Evolutionary conservation across 1,140 invertebrate genomes (phyloP).

Genomic region (Brachionus paranguensis): DNA sequence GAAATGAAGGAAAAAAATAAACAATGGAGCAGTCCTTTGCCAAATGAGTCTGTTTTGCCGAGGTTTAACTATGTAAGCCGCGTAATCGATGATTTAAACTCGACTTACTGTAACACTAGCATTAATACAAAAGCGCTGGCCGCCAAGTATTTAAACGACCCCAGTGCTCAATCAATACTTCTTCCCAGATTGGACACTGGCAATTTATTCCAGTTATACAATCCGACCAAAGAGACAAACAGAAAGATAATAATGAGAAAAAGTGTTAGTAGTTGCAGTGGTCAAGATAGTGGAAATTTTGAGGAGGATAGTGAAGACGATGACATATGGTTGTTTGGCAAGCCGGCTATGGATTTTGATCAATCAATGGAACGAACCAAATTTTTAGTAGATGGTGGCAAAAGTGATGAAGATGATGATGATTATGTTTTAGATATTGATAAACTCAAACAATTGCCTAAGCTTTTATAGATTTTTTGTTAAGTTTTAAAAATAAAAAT

Average conservation of each 20-base stretch:
- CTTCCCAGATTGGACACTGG: neutral
- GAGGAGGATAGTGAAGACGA: neutral
- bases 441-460: neutral
- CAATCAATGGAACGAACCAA: neutral
- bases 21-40: neutral
- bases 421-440: slow-evolving; percentile 18
- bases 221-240: neutral
- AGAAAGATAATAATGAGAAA: neutral
- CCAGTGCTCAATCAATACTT: neutral
- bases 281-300: slow-evolving; percentile 23
- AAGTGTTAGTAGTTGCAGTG: slow-evolving; percentile 23
- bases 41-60: neutral
- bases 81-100: neutral
- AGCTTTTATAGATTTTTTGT: slow-evolving; percentile 1
- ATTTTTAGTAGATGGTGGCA: neutral
- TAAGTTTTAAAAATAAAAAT: neutral
- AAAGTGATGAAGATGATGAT: neutral
- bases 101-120: neutral
- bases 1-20: neutral
- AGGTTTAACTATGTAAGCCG: neutral
- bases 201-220: neutral
- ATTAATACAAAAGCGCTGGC: neutral
- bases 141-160: neutral
- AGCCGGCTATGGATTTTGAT: neutral
- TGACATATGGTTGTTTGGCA: slow-evolving; percentile 10